These are phyloP conservation scores for Chloroceryle inda DNA, from an alignment of 2,797 vertebrate genomes.

Conservation along the genomic window DNA sequence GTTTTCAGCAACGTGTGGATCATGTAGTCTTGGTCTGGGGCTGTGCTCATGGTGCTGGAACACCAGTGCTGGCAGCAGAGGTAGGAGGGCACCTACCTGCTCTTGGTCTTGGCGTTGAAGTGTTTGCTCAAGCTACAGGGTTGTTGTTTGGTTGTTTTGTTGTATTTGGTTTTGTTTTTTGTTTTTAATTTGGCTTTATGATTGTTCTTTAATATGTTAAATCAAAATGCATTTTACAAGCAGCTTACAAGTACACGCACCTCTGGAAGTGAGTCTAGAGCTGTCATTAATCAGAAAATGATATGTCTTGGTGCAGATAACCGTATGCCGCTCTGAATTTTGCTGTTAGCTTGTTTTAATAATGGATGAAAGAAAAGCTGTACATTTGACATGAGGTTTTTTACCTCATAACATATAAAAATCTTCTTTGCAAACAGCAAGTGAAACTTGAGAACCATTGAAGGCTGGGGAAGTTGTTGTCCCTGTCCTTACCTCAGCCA, in stretches of 20 bases:
- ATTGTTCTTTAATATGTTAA: background rate
- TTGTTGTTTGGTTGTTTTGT: background rate
- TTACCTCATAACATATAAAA: background rate
- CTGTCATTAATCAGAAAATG: slow-evolving; percentile 50
- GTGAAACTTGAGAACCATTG: background rate
- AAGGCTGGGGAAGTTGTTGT: background rate
- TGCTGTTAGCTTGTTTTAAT: slow-evolving; percentile 32
- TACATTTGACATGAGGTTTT: background rate
- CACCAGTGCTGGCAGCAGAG: background rate
- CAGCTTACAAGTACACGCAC: background rate
- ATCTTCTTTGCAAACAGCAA: background rate
- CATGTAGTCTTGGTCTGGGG: background rate
- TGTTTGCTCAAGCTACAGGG: background rate
- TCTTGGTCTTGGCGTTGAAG: background rate
- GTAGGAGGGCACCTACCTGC: background rate
- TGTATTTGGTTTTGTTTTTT: background rate
- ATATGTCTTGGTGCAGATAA: slow-evolving; percentile 37
- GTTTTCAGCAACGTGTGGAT: background rate
- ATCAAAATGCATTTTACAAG: slow-evolving; percentile 11
- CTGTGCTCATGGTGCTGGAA: background rate
- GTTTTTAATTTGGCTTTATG: background rate
- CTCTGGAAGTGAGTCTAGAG: slow-evolving; percentile 11
- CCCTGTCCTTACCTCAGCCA: background rate
- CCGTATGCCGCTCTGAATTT: slow-evolving; percentile 32
- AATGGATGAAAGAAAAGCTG: slow-evolving; percentile 24